Percentiles rank a stretch among this genome's conserved stretches.
These are phyloP conservation scores for Passer domesticus DNA, from an alignment of 2,113 vertebrate species.

Conservation along the genomic window DNA sequence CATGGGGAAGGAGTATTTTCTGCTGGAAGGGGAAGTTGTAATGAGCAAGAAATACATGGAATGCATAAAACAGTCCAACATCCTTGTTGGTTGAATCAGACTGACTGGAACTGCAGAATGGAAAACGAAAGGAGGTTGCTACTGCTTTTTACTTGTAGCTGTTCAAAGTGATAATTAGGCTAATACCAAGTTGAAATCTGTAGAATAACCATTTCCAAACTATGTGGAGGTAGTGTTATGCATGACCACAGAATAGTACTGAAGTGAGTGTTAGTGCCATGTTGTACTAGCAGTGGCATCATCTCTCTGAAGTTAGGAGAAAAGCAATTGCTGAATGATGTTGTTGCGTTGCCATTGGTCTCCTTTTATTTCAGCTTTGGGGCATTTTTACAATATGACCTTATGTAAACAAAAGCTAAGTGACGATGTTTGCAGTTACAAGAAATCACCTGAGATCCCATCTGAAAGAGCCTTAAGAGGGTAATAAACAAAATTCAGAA, in stretches of 20 bases:
- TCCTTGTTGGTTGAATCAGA: background rate
- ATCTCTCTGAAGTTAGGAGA: background rate
- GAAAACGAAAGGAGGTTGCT: constrained; percentile 16
- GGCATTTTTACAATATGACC: background rate
- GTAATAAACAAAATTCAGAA: background rate
- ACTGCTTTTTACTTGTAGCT: background rate
- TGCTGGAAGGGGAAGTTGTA: background rate
- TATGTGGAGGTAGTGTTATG: background rate
- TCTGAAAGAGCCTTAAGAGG: background rate
- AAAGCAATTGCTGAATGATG: background rate
- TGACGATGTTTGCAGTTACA: background rate
- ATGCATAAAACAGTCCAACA: background rate
- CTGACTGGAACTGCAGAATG: background rate
- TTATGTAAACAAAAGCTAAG: background rate
- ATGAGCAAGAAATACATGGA: background rate
- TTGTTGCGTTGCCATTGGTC: background rate
- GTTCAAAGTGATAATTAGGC: background rate
- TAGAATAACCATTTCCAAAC: background rate
- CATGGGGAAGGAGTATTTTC: background rate
- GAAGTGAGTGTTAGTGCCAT: background rate
- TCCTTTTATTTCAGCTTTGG: background rate
- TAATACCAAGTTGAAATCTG: background rate
- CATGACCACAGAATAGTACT: background rate
- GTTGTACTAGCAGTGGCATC: background rate
- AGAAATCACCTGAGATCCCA: background rate